Evolutionary conservation across 2,113 vertebrate species (phyloP).

Genomic region (Anser brachyrhynchus): DNA sequence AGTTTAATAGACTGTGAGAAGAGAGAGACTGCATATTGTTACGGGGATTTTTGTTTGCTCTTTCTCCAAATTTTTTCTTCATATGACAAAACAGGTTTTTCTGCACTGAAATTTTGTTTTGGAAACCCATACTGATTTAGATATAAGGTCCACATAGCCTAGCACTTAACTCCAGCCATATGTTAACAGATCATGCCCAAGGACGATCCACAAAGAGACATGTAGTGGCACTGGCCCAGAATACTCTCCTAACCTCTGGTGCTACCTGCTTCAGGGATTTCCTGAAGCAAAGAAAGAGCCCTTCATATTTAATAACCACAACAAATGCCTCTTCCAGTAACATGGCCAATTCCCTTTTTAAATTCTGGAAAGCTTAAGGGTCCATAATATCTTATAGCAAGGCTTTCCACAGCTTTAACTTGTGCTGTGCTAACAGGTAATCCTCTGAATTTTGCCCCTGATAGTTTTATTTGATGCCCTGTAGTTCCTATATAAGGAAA

Average conservation of each 20-base stretch:
- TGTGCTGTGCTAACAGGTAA: background rate
- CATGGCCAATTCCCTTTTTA: background rate
- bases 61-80: background rate
- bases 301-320: conserved; percentile 7
- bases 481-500: background rate
- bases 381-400: background rate
- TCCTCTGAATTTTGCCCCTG: background rate
- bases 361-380: background rate
- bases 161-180: background rate
- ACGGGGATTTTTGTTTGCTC: background rate
- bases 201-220: background rate
- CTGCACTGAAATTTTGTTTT: background rate
- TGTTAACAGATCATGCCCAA: background rate
- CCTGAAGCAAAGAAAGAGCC: background rate
- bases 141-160: background rate
- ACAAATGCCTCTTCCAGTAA: background rate
- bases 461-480: background rate
- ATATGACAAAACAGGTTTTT: background rate
- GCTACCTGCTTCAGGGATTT: background rate
- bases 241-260: background rate
- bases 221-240: background rate
- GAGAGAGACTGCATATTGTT: background rate
- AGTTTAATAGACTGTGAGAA: background rate
- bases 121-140: background rate
- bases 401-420: background rate